Base-by-base conservation (phyloP, 2,113 vertebrate species). In the Todiramphus chloris region DNA sequence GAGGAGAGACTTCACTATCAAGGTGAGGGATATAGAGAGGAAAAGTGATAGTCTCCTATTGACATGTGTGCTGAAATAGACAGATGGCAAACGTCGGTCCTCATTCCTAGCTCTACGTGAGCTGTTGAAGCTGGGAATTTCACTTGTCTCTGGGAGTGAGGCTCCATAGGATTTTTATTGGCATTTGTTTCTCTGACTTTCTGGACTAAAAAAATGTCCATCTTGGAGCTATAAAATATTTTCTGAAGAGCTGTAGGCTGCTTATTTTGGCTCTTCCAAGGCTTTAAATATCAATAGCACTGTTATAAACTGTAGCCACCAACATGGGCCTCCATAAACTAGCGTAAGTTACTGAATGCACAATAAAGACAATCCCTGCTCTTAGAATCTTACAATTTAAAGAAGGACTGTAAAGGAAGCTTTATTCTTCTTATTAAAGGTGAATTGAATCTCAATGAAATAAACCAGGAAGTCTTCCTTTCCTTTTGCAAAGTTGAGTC, bases 261-360 rank as follows among this genome's bases (percentile, higher is more conserved):
- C 43, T 93, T 96, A 35, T 90, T 95, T 94, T 95, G 79, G 64
- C 63, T 83, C 33, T 89, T 67, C 37, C 51, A 70, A 70, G 37
- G 28, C 30, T 90, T 88, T 80, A 73, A 86, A 41, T 89, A 69
- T 93, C 41, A 43, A 35, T 60, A 77, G 13, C 63, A 85, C 25
- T 86, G 9, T 83, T 88, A 90, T 43, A 76, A 91, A 85, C 83
- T 25, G 9, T 67, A 69, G 23, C 55, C 55, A 77, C 25, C 28
- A 69, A 67, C 17, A 33, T 16, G 30, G 59, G n/a, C 63, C 24
- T 91, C 63, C 55, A 16, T 63, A 44, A 74, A 8, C 51, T 67
- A 37, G 18, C 23, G 4, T 39, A 80, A 51, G 43, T 84, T 82
- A 58, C 27, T 58, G 48, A 64, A 74, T 33, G 14, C n/a, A 53